Conservation (phyloP, 2,113 vertebrate species). For the Marcusenius ussheri region DNA sequence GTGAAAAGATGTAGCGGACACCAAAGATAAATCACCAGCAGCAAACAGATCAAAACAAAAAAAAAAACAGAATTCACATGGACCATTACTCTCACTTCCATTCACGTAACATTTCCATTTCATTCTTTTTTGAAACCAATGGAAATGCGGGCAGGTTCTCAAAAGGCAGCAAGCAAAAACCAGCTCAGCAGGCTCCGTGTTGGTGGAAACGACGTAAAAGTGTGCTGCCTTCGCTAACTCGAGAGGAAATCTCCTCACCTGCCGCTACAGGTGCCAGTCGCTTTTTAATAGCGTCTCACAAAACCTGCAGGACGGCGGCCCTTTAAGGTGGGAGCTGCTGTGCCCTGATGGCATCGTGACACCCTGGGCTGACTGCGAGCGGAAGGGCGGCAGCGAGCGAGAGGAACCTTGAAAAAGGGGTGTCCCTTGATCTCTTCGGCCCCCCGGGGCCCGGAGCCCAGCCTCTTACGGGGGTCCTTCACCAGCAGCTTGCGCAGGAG, state of each 20-base stretch:
- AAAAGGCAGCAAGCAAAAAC: not conserved
- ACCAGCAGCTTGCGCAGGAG: slow-evolving; percentile 73
- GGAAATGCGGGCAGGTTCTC: not conserved
- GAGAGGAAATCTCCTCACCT: not conserved
- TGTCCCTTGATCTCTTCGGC: slow-evolving; percentile 79
- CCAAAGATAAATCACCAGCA: not conserved
- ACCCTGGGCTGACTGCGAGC: not conserved
- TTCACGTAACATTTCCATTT: not conserved
- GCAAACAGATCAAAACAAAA: not conserved
- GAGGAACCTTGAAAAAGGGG: slow-evolving; percentile 75
- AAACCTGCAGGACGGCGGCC: not conserved
- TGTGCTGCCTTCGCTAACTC: not conserved
- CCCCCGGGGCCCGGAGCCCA: slow-evolving; percentile 75
- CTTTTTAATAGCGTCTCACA: not conserved
- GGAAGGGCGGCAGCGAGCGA: not conserved
- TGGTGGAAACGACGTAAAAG: not conserved
- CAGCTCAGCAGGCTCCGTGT: not conserved
- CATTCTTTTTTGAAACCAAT: not conserved
- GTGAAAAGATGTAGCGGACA: not conserved
- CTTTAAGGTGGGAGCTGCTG: not conserved
- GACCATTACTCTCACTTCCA: not conserved
- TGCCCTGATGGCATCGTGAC: not conserved
- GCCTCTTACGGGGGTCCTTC: slow-evolving; percentile 79
- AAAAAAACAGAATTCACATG: not conserved
- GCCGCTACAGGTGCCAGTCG: not conserved